Conservation (phyloP, 2,113 vertebrate species). For the Coracopsis vasa region DNA sequence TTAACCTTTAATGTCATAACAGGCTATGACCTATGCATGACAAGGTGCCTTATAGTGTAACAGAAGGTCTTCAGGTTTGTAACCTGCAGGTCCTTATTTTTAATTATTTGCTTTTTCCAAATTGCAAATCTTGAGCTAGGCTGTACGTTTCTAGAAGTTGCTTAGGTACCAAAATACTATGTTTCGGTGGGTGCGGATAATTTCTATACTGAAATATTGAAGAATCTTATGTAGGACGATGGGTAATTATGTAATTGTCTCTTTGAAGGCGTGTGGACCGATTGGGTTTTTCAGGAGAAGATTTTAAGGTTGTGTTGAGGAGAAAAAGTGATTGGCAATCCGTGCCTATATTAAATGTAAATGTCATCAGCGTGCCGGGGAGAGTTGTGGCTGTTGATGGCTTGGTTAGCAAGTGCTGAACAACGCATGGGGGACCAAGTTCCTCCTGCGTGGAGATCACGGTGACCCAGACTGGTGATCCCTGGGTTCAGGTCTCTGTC, state of each 20-base stretch:
- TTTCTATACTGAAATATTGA: background rate
- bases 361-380: background rate
- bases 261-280: rapidly evolving
- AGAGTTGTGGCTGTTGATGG: background rate
- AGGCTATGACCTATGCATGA: background rate
- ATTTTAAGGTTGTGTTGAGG: background rate
- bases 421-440: rapidly evolving
- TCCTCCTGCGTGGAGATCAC: background rate
- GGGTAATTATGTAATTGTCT: background rate
- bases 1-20: background rate
- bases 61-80: background rate
- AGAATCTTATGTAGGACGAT: background rate
- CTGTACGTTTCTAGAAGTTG: background rate
- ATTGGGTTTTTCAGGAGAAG: background rate
- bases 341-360: rapidly evolving
- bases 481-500: background rate
- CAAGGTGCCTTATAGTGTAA: background rate
- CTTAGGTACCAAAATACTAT: background rate
- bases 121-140: background rate
- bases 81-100: background rate
- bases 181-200: background rate
- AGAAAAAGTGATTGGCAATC: background rate
- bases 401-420: background rate
- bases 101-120: background rate
- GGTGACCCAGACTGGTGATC: rapidly evolving